These are phyloP conservation scores for Standfussiana lucernea DNA, from an alignment of 2,888 invertebrate genomes.

Conservation along the genomic window DNA sequence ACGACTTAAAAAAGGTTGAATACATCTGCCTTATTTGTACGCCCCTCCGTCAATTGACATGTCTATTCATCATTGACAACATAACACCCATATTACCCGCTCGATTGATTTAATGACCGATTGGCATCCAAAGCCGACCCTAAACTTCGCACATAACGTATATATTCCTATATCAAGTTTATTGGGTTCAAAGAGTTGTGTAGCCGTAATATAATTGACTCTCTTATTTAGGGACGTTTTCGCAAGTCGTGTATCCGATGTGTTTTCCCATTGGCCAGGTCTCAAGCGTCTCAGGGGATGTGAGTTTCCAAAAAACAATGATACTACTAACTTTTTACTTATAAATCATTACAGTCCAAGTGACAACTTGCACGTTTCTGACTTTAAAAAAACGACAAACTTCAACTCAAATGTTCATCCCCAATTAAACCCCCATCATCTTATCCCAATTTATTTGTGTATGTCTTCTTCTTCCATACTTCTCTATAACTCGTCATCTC, in stretches of 20 bases:
- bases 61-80: slow-evolving; percentile 52
- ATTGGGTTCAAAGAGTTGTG: slow-evolving; percentile 29
- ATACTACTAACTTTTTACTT: not conserved
- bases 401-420: too few relatives aligned
- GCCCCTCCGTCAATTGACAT: slow-evolving; percentile 11
- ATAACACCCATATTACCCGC: slow-evolving; percentile 37
- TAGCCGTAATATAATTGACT: slow-evolving; percentile 14
- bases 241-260: not conserved
- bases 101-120: slow-evolving; percentile 54
- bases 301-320: not conserved
- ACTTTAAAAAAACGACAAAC: not conserved
- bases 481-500: too few relatives aligned
- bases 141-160: slow-evolving; percentile 28
- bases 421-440: too few relatives aligned
- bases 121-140: slow-evolving; percentile 38
- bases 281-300: not conserved
- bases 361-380: not conserved
- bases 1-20: slow-evolving; percentile 18
- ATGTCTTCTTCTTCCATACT: too few relatives aligned
- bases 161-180: slow-evolving; percentile 26
- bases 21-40: slow-evolving; percentile 29
- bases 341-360: not conserved
- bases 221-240: slow-evolving; percentile 5
- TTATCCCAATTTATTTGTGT: too few relatives aligned
- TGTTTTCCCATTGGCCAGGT: not conserved